Conservation (phyloP, 2,888 invertebrate genomes). For the Drosophila barbarae region DNA sequence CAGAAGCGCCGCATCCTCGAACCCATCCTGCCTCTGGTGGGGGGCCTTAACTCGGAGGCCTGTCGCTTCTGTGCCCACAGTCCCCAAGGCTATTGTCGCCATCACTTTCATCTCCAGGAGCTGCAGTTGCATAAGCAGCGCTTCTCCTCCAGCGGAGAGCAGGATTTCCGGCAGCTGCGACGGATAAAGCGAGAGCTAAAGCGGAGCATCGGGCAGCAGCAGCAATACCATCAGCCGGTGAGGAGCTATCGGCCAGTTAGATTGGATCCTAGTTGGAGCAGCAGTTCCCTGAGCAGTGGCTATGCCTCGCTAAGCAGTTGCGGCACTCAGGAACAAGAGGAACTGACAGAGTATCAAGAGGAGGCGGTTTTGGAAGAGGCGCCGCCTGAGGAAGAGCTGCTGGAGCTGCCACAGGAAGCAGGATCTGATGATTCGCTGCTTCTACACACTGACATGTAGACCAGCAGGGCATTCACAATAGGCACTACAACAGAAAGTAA, state of each 20-base stretch:
- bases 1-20: slow-evolving; percentile 64
- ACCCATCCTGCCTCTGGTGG: slow-evolving; percentile 54
- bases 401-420: slow-evolving; percentile 6
- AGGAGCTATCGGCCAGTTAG: slow-evolving; percentile 41
- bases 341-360: slow-evolving; percentile 16
- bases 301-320: slow-evolving; percentile 51
- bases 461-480: no score
- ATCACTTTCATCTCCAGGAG: slow-evolving; percentile 76
- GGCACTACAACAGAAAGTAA: not conserved
- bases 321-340: slow-evolving; percentile 28
- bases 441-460: slow-evolving; percentile 31
- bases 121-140: slow-evolving; percentile 65
- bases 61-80: slow-evolving; percentile 78
- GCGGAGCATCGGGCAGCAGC: slow-evolving; percentile 71
- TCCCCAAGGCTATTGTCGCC: slow-evolving; percentile 78
- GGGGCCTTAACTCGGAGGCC: slow-evolving; percentile 57
- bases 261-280: slow-evolving; percentile 44
- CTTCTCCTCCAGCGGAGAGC: slow-evolving; percentile 31
- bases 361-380: not conserved
- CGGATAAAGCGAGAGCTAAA: slow-evolving; percentile 71
- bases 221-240: slow-evolving; percentile 42
- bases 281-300: slow-evolving; percentile 57
- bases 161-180: slow-evolving; percentile 68
- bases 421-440: slow-evolving; percentile 5
- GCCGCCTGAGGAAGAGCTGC: not conserved